These are phyloP conservation scores for Atractosteus spatula DNA, from an alignment of 2,113 vertebrate species.

Conservation along the genomic window DNA sequence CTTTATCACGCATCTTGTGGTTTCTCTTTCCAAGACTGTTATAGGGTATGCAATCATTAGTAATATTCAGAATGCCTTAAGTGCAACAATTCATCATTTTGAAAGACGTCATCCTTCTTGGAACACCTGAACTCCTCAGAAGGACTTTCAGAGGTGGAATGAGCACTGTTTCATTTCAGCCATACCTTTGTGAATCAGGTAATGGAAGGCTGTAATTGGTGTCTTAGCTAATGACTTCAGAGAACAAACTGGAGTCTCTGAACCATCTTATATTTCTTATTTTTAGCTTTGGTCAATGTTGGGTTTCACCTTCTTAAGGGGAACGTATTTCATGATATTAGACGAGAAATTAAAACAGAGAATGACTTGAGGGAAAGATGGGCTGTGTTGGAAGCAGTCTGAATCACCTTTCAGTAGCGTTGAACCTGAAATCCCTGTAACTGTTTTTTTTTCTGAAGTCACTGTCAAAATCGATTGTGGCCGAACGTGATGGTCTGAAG, in stretches of 20 bases:
- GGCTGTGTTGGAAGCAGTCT: slow-evolving; percentile 70
- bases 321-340: slow-evolving; percentile 69
- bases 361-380: slow-evolving; percentile 76
- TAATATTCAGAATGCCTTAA: no score
- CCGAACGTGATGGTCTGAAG: slow-evolving; percentile 39
- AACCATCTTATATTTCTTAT: slow-evolving; percentile 75
- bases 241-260: slow-evolving; percentile 76
- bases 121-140: slow-evolving; percentile 58
- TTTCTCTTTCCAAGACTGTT: no score
- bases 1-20: no score
- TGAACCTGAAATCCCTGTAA: slow-evolving; percentile 56
- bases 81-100: not conserved
- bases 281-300: slow-evolving; percentile 73
- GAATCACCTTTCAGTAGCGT: slow-evolving; percentile 71
- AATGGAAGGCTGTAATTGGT: slow-evolving; percentile 68
- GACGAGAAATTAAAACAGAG: slow-evolving; percentile 73
- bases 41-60: no score
- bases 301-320: slow-evolving; percentile 71
- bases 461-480: slow-evolving; percentile 31
- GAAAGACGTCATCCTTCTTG: slow-evolving; percentile 30
- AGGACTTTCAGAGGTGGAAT: slow-evolving; percentile 68
- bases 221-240: slow-evolving; percentile 77
- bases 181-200: slow-evolving; percentile 49
- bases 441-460: slow-evolving; percentile 41
- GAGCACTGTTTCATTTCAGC: slow-evolving; percentile 50